Evolutionary conservation across 2,797 vertebrate species (phyloP).

Genomic region (Takifugu rubripes): DNA sequence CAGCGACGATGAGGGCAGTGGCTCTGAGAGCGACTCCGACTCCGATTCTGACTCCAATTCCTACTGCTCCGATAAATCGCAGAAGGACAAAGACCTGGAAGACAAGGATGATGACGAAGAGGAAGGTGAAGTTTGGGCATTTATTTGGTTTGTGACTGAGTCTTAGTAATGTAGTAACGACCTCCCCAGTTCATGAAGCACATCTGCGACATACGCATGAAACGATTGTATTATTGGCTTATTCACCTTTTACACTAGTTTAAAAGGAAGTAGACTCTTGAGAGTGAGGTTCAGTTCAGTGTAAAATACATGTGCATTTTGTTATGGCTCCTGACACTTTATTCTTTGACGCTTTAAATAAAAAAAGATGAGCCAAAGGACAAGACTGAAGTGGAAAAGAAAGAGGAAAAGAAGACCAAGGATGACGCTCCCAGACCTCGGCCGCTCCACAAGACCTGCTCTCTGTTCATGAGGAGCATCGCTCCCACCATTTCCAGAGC

Average conservation of each 20-base stretch:
- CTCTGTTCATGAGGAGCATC: constrained; percentile 91
- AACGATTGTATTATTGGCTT: too few relatives aligned
- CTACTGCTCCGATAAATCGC: constrained; percentile 77
- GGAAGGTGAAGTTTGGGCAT: constrained; percentile 66
- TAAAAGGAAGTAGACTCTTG: not conserved
- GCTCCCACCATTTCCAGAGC: constrained; percentile 89
- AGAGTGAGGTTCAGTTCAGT: not conserved
- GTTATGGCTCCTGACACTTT: not conserved
- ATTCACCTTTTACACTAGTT: too few relatives aligned
- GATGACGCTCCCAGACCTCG: constrained; percentile 81
- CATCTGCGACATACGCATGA: too few relatives aligned
- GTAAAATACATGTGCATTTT: not conserved
- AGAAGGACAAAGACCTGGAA: constrained; percentile 67
- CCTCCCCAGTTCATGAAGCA: too few relatives aligned
- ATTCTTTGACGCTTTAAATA: not conserved
- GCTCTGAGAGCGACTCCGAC: constrained; percentile 84
- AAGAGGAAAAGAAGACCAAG: constrained; percentile 79
- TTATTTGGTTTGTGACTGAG: not conserved
- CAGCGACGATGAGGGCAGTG: constrained; percentile 84
- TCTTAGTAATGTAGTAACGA: constrained; percentile 1
- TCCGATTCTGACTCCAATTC: constrained; percentile 83
- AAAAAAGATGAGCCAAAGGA: constrained; percentile 69
- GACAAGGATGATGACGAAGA: constrained; percentile 72
- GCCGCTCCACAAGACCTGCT: constrained; percentile 88
- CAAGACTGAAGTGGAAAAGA: constrained; percentile 69